Evolutionary conservation across 2,888 invertebrate species (phyloP).

Genomic region (Slavum lentiscoides): DNA sequence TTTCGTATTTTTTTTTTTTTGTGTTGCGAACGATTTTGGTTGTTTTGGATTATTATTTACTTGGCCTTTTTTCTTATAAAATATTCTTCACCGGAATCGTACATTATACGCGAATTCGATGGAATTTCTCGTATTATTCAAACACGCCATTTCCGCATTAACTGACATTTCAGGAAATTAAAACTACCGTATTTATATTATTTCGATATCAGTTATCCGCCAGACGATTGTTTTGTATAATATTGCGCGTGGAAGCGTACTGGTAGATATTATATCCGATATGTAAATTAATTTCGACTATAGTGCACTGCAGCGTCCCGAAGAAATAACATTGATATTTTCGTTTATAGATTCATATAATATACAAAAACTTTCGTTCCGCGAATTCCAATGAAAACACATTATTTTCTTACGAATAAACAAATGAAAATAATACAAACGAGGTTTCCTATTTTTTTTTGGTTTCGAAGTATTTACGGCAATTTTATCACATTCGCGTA

Average conservation of each 20-base stretch:
- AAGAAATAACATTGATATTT: conserved; percentile 6
- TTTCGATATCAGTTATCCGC: conserved; percentile 8
- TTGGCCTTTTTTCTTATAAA: no score
- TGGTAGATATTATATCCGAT: conserved; percentile 13
- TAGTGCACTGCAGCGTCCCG: neutral
- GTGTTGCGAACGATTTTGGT: no score
- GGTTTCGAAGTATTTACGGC: no score
- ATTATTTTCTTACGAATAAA: neutral
- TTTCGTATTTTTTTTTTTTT: no score
- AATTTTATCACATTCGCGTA: no score
- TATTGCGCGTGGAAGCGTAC: conserved; percentile 26
- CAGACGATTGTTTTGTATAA: conserved; percentile 19
- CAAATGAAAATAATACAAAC: conserved; percentile 30
- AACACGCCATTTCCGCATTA: neutral
- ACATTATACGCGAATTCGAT: no score
- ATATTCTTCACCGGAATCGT: no score
- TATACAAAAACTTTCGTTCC: neutral
- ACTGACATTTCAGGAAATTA: conserved; percentile 17
- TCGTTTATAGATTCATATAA: conserved; percentile 15
- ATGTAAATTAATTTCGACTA: conserved; percentile 33
- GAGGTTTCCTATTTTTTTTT: neutral
- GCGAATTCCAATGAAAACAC: conserved; percentile 12
- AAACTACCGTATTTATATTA: neutral
- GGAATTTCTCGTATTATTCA: neutral
- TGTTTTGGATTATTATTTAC: no score